phyloP scores from a whole-genome alignment of 30 jellyfish, hydroid and myxozoan genomes.

The Sanderia malayensis region DNA sequence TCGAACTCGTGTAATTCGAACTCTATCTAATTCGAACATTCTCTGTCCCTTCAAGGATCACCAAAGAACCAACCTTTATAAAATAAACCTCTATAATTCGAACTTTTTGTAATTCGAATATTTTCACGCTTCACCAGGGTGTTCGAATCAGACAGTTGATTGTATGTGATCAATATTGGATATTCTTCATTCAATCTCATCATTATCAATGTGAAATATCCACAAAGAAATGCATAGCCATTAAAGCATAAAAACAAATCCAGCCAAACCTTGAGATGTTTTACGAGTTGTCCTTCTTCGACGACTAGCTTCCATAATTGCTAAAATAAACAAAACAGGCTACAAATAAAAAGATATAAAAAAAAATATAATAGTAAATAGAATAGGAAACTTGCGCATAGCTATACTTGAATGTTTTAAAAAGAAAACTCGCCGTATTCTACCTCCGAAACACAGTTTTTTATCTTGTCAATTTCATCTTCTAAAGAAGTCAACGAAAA shows the following conservation, averaged over 20 bases:
- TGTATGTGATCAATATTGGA: too few species aligned
- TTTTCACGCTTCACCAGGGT: too few species aligned
- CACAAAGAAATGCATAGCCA: too few species aligned
- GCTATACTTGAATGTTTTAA: not conserved
- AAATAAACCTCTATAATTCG: too few species aligned
- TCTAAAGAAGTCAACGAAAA: slow-evolving; percentile 68
- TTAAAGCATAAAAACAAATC: not conserved
- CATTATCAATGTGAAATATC: too few species aligned
- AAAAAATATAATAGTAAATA: not conserved
- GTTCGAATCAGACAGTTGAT: too few species aligned
- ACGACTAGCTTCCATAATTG: slow-evolving; percentile 90
- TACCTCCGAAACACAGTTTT: slow-evolving; percentile 95
- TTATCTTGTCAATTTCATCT: slow-evolving; percentile 79
- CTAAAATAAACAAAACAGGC: slow-evolving; percentile 26
- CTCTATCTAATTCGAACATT: too few species aligned
- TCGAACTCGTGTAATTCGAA: too few species aligned
- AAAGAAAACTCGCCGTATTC: not conserved
- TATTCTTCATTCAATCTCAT: too few species aligned
- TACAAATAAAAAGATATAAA: not conserved
- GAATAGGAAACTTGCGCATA: not conserved
- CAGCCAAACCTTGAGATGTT: slow-evolving; percentile 64
- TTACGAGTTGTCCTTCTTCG: slow-evolving; percentile 80
- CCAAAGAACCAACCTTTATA: too few species aligned
- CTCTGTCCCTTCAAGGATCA: too few species aligned
- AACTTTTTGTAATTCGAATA: too few species aligned